Evolutionary conservation across 2,113 vertebrate genomes (phyloP).

Genomic region (Eudyptes chrysolophus): DNA sequence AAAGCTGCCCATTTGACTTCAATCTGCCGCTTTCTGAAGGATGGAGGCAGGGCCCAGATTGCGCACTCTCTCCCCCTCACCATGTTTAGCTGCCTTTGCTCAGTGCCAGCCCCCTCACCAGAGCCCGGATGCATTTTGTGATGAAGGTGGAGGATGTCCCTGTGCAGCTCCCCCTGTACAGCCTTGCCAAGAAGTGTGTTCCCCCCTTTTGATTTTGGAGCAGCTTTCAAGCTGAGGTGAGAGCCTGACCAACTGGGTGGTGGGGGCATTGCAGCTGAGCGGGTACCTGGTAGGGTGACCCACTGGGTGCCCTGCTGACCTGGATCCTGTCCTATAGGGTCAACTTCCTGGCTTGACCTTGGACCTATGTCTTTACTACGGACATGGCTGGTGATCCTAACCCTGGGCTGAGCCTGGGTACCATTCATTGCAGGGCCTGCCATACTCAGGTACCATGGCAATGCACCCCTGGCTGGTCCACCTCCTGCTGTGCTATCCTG

Average conservation of each 20-base stretch:
- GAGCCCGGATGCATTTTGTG: neutral
- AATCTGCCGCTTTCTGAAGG: neutral
- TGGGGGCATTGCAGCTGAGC: neutral
- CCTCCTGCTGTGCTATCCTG: neutral
- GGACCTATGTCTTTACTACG: accelerated
- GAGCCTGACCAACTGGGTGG: neutral
- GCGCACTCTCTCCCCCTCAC: accelerated
- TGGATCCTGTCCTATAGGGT: neutral
- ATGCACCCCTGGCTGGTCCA: neutral
- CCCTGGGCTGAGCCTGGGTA: neutral
- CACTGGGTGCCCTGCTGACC: neutral
- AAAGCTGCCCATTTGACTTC: neutral
- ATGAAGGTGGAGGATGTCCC: neutral
- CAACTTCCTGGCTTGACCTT: neutral
- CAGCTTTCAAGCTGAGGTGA: neutral
- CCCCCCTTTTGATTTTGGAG: neutral
- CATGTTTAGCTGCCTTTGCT: neutral
- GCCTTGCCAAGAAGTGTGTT: neutral
- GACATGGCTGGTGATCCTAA: neutral
- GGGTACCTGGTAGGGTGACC: neutral
- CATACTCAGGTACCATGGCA: neutral
- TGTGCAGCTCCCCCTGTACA: neutral
- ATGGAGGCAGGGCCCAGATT: neutral
- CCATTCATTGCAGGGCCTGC: neutral
- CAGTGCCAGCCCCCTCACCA: neutral